Evolutionary conservation across 64 coral and sea anemone species (phyloP), one percentile per base, ranked within the genome.

Genomic region (Catalaphyllia jardinei): DNA sequence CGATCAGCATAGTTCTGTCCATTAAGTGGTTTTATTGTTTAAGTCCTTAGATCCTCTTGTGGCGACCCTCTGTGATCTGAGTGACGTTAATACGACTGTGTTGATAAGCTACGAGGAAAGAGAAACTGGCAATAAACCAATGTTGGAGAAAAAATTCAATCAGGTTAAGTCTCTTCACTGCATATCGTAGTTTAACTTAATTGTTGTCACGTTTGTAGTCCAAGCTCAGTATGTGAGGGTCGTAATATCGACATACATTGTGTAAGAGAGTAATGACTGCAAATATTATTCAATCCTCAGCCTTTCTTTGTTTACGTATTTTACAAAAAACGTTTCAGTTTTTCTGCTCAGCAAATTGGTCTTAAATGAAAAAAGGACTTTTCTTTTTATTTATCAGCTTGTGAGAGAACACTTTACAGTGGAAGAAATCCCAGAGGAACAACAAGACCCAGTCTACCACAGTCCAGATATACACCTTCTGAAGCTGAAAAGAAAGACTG

Each of bases 1-100:
- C 38, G 0, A 2, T 39, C 0, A 4, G 0, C 38, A 4, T 39
- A 39, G 38, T 39, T 39, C 4, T 19, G 24, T 10, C 55, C 1
- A 69, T 30, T 24, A 8, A 62, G 11, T 71, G 28, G 63, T 27
- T 20, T 73, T 11, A 2, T 60, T 46, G 22, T 28, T 89, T 18
- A 28, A 94, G 92, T 94, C 92, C 27, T 46, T 94, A 24, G 57
- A 67, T 16, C 92, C 92, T 28, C 80, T 94, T 38, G 52, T 84
- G 62, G 42, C 82, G 8, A 94, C 92, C 4, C 81, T 94, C 8
- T 86, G 73, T 77, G 73, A 94, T 69, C 92, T 94, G 18, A 86
- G 87, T 77, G 79, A 86, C 13, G 62, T 33, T 1, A 75, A 78
- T 16, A 94, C 92, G 15, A 63, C 57, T 62, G 72, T 91, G n/a